These are phyloP conservation scores for Chaetodon trifascialis DNA, from an alignment of 2,113 vertebrate genomes.

Conservation along the genomic window DNA sequence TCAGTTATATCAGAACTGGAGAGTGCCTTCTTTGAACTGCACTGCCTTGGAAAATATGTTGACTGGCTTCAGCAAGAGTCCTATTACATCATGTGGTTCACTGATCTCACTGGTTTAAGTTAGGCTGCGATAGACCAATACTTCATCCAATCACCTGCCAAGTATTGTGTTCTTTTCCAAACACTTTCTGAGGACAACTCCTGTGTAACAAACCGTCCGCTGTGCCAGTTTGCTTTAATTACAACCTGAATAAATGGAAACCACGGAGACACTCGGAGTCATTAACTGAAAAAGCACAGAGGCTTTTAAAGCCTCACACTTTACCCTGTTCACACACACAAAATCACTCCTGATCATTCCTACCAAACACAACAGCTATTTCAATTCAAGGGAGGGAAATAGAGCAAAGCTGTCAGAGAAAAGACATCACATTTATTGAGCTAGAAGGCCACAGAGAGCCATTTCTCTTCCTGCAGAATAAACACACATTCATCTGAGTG, in stretches of 20 bases:
- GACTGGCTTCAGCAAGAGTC: too few species aligned
- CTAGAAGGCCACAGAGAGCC: background rate
- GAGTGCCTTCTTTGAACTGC: too few species aligned
- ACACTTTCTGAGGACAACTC: too few species aligned
- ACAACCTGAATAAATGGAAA: slow-evolving; percentile 17
- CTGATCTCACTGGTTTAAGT: too few species aligned
- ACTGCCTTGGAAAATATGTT: too few species aligned
- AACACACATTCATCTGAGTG: slow-evolving; percentile 37
- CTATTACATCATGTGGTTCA: too few species aligned
- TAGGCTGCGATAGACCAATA: too few species aligned
- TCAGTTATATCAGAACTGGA: too few species aligned
- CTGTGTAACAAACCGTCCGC: too few species aligned
- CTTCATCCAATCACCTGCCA: too few species aligned
- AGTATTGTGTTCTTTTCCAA: too few species aligned
- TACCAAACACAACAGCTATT: background rate
- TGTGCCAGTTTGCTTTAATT: background rate
- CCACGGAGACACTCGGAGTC: background rate
- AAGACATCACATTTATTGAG: slow-evolving; percentile 11
- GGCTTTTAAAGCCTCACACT: slow-evolving; percentile 29
- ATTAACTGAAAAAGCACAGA: slow-evolving; percentile 6
- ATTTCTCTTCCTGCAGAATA: slow-evolving; percentile 15
- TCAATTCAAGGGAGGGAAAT: slow-evolving; percentile 13
- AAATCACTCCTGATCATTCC: slow-evolving; percentile 15
- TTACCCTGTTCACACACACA: slow-evolving; percentile 7
- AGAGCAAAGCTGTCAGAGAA: slow-evolving; percentile 5